Base-by-base conservation (phyloP, 1,140 invertebrate genomes). In the Microplitis mediator region DNA sequence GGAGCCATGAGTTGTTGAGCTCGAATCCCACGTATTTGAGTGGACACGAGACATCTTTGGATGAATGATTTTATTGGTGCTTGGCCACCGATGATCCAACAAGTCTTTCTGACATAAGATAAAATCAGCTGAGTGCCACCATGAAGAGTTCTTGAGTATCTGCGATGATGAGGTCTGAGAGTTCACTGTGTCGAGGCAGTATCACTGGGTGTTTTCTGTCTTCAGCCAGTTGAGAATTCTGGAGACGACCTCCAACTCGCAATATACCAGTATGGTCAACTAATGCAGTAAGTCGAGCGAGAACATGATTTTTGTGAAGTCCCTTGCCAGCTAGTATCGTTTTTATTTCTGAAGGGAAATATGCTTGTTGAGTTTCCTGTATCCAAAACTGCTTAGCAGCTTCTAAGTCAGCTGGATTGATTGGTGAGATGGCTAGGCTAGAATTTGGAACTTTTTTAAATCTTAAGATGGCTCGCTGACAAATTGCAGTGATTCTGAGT, bases 41-140 rank as follows among this genome's bases (percentile, higher is more conserved):
- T n/a, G 31, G 35, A 54, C 13, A 4, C 31, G 13, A 63, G 4
- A 61, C 36, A 62, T 23, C 50, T 56, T 0, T 36, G 14, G 39
- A 61, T 51, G 39, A 66, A 51, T 0, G 5, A 50, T 1, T 23
- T 23, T 23, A 23, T 23, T 23, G 23, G 23, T 1, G 23, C 36
- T 52, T 36, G 78, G 73, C 76, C 76, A 8, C 74, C 72, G 3
- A 73, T 58, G 36, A 8, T 6, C 11, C 23, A 23, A 23, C 23
- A 23, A 23, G 23, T 23, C 23, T 23, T 23, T 23, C 23, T 23
- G 23, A 23, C 23, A 23, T 23, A 2, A 23, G 23, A 0, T 23
- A 23, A 23, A 1, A 2, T 23, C 23, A 23, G 23, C 2, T 23
- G 23, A 23, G 23, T 23, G 23, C 23, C 23, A 2, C 23, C 23